Base-by-base conservation (phyloP, 1,140 invertebrate species). In the Dendroctonus ponderosae region DNA sequence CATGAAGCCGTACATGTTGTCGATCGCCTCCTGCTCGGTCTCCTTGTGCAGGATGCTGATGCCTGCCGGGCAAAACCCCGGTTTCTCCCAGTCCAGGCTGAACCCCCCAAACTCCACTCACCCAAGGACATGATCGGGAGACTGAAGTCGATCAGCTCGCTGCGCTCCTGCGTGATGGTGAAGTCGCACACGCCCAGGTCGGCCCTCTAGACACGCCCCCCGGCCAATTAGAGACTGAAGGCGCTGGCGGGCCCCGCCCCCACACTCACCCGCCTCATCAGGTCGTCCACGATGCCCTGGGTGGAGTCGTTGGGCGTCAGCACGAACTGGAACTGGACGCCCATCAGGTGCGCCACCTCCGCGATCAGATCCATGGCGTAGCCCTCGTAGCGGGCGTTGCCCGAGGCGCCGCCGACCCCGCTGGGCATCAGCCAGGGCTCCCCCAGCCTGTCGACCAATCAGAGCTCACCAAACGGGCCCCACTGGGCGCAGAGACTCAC, bases 141-240 rank as follows among this genome's bases (percentile, higher is more conserved):
- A 0, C 91, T 93, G 73, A 96, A 96, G 73, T 96, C 94, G 0
- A 97, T 92, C 3, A 85, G 89, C 69, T 86, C 84, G 69, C 92
- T 86, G 15, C 95, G 79, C 37, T 91, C 87, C 67, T 90, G 91
- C 0, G 92, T 97, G 70, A 97, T 96, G 0, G 94, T 96, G 40
- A 97, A 79, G 79, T 96, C 94, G 67, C 91, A 95, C 57, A 97
- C 90, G 0, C 92, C 94, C 37, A 97, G 79, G 81, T 97, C 93
- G 7, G 93, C 93, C 81, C 89, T 90, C 89, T 94, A 83, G 82
- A 66, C 9, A 51, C 26, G 26, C 26, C 26, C 26, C 26, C 26
- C 26, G 26, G 26, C 26, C 26, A 26, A 26, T 26, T 26, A 26
- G 26, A 26, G 26, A 3, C 3, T 2, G 26, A 26, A 26, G 26